Percentiles rank a stretch among this genome's conserved stretches.
Conservation (phyloP, 2,888 invertebrate genomes). For the Tuberolachnus salignus region DNA sequence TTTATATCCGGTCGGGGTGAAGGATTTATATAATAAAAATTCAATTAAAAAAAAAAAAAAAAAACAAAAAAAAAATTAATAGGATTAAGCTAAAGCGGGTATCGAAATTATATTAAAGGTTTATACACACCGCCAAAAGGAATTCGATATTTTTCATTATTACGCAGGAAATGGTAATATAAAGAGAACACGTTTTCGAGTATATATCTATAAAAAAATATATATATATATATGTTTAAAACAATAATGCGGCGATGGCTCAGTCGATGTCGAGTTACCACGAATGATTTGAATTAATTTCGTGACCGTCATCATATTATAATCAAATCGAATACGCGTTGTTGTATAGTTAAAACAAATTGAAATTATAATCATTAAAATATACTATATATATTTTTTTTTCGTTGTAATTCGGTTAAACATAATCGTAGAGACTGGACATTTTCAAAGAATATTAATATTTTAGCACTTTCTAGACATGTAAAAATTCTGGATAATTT, state of each 20-base stretch:
- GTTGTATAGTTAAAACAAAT: no score
- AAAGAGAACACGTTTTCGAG: conserved; percentile 26
- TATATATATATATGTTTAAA: background rate
- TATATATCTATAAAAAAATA: background rate
- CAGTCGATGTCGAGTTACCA: background rate
- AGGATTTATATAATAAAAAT: conserved; percentile 51
- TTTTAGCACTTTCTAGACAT: no score
- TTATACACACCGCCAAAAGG: conserved; percentile 41
- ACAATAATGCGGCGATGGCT: conserved; percentile 1
- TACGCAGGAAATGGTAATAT: conserved; percentile 44
- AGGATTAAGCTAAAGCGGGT: conserved; percentile 45
- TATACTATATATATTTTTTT: no score
- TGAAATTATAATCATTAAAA: no score
- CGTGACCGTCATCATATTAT: background rate
- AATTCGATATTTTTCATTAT: conserved; percentile 35
- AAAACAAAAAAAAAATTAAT: conserved; percentile 51
- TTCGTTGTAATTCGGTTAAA: no score
- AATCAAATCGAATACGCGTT: no score
- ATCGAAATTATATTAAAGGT: conserved; percentile 44
- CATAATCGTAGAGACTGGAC: no score
- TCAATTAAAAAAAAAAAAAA: conserved; percentile 53
- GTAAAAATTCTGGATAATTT: no score
- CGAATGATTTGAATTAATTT: conserved; percentile 2
- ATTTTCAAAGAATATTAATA: no score
- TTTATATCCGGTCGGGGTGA: conserved; percentile 52